phyloP scores from a whole-genome alignment of 2,797 vertebrate genomes.

The Percopsis omiscomaycus region DNA sequence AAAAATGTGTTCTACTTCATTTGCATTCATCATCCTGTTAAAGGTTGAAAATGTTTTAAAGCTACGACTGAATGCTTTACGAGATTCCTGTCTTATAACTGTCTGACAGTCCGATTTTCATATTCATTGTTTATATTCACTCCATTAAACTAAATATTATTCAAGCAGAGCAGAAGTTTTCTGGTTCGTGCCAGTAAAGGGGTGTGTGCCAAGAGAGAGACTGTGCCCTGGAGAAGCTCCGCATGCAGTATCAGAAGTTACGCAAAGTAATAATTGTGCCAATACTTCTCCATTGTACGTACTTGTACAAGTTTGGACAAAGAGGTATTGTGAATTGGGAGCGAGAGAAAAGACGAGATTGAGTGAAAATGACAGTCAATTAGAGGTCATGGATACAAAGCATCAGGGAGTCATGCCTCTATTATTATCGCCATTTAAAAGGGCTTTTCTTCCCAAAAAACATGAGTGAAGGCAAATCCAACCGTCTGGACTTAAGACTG shows the following conservation, averaged over 20 bases:
- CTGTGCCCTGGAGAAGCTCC: constrained; percentile 26
- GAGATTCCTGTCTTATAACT: constrained; percentile 28
- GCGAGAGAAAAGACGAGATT: constrained; percentile 5
- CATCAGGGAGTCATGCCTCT: constrained; percentile 35
- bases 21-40: constrained; percentile 12
- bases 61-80: constrained; percentile 26
- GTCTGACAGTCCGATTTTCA: constrained; percentile 37
- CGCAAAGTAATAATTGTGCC: constrained; percentile 31
- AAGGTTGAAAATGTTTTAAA: constrained; percentile 15
- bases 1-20: constrained; percentile 13
- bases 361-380: constrained; percentile 22
- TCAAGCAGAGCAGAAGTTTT: constrained; percentile 27
- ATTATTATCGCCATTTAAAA: constrained; percentile 42
- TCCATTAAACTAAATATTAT: constrained; percentile 35
- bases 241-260: constrained; percentile 28
- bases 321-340: constrained; percentile 11
- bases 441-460: constrained; percentile 14
- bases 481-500: constrained; percentile 15
- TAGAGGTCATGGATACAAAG: constrained; percentile 34
- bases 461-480: constrained; percentile 35
- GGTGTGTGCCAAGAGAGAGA: constrained; percentile 34
- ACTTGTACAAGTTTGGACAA: constrained; percentile 34
- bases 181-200: constrained; percentile 9
- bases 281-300: constrained; percentile 40
- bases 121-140: constrained; percentile 31